phyloP scores from a whole-genome alignment of 2,113 vertebrate genomes.

The Thamnophis sirtalis region DNA sequence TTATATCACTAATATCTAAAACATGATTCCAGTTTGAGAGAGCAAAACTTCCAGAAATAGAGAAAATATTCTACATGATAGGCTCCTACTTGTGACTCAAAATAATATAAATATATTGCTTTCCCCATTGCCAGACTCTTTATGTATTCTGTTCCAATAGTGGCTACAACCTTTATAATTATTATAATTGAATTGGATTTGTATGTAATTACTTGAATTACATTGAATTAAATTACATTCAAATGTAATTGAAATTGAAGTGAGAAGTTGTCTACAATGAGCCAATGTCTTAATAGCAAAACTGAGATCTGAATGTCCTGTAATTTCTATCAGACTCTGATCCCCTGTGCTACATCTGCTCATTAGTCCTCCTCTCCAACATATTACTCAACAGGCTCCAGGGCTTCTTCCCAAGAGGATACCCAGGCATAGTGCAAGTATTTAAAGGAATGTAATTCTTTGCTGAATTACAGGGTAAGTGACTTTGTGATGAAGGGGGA shows the following conservation, averaged over 20 bases:
- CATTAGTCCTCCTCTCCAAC: not conserved
- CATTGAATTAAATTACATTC: not conserved
- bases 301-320: not conserved
- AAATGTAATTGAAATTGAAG: not conserved
- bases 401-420: not conserved
- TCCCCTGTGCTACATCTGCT: not conserved
- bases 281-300: not conserved
- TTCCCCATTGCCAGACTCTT: not conserved
- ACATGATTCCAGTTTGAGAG: not conserved
- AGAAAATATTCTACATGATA: not conserved
- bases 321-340: not conserved
- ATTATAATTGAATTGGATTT: not conserved
- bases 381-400: not conserved
- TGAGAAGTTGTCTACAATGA: not conserved
- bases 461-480: not conserved
- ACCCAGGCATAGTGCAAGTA: not conserved
- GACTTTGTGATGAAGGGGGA: not conserved
- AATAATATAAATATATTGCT: not conserved
- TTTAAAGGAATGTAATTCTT: not conserved
- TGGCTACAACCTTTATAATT: not conserved
- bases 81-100: not conserved
- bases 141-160: not conserved
- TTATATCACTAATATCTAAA: not conserved
- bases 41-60: not conserved
- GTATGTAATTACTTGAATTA: not conserved